Conservation (phyloP, 2,113 vertebrate genomes). For the Cinclus mexicanus region DNA sequence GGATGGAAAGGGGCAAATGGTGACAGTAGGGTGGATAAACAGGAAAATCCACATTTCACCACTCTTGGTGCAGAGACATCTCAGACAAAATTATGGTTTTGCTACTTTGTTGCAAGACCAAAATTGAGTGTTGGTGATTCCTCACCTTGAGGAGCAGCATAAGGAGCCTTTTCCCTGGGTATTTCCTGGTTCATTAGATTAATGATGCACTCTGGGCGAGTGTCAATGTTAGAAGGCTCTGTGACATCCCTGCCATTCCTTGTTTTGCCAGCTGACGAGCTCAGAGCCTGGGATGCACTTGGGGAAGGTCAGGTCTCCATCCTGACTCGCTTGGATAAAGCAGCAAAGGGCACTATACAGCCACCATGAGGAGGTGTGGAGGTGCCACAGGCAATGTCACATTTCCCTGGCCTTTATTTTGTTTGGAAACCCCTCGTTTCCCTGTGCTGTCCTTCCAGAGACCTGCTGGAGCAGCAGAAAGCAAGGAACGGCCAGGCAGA, state of each 20-base stretch:
- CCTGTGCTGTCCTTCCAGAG: neutral
- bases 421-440: neutral
- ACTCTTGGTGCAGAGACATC: neutral
- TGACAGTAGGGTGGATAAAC: neutral
- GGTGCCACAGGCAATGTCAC: neutral
- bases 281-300: accelerated
- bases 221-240: neutral
- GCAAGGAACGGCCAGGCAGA: neutral
- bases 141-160: neutral
- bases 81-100: neutral
- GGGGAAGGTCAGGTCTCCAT: neutral
- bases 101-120: neutral
- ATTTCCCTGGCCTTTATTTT: accelerated
- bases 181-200: neutral
- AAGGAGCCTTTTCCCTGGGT: neutral
- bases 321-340: neutral
- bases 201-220: neutral
- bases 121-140: neutral
- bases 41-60: neutral
- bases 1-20: neutral
- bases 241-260: neutral
- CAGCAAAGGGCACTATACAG: neutral
- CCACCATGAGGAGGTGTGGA: accelerated
- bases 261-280: neutral
- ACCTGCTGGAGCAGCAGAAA: accelerated